Evolutionary conservation across 2,797 vertebrate genomes (phyloP).

Genomic region (Crax fasciolata): DNA sequence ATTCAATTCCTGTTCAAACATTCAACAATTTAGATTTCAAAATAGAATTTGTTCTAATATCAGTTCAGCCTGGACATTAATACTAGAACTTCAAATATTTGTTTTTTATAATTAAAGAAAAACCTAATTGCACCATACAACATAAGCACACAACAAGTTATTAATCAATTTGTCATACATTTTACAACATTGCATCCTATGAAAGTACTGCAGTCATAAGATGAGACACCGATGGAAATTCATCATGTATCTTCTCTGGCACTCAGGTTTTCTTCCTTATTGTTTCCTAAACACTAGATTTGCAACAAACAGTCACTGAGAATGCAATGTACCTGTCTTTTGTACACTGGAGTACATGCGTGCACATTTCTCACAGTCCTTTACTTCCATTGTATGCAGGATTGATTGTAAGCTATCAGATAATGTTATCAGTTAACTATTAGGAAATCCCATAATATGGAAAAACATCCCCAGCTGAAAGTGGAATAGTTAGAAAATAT

Average conservation of each 20-base stretch:
- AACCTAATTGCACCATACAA: background rate
- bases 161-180: background rate
- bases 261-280: background rate
- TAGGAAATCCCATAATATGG: background rate
- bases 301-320: background rate
- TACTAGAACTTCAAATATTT: background rate
- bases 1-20: background rate
- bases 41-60: background rate
- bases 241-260: background rate
- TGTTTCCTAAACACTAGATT: background rate
- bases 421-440: background rate
- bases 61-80: background rate
- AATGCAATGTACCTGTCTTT: background rate
- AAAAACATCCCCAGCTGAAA: background rate
- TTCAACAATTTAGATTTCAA: constrained; percentile 5
- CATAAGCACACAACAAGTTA: background rate
- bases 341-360: accelerated
- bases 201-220: background rate
- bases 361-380: background rate
- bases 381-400: background rate
- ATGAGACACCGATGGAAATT: background rate
- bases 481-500: background rate
- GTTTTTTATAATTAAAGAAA: background rate
- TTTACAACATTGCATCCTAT: background rate
- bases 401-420: background rate